Evolutionary conservation across 92 coral and sea anemone species (phyloP), one percentile per base, ranked within the genome.

Genomic region (Diadumene lineata): DNA sequence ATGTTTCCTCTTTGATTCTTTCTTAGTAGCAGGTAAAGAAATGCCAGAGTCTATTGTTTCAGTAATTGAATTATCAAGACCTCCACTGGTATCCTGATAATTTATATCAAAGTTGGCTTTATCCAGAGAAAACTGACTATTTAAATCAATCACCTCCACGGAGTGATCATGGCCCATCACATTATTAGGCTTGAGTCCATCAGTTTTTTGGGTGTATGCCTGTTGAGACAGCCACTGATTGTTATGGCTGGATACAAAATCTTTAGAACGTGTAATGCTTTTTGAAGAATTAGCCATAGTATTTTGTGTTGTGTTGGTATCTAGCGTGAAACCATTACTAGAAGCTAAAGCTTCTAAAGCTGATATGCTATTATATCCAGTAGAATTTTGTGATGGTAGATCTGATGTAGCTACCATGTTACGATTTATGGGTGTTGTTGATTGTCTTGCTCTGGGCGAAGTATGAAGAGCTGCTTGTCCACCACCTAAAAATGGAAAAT

Each of bases 301-400:
- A 51, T 70, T 79, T 63, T 82, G 88, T 11, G 86, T 55, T 15
- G 78, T 74, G 32, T 81, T 66, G 15, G 80, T 43, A 34, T 81
- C 70, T 55, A 86, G 30, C 18, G 79, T 79, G 32, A 79, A 82
- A 34, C 96, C 96, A 86, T 90, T 90, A 56, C 76, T 85, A 44
- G 96, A 66, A 38, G 82, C 82, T 18, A 86, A 76, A 43, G 90
- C 91, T 66, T 90, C 89, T 34, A 90, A 68, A 19, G 89, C 86
- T 77, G 75, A 73, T 11, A 82, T 29, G 66, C 90, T 89, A 64
- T 80, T 78, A 51, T 76, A 72, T 23, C 68, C 67, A 60, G 69
- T 18, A 31, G 72, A 46, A 43, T 66, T 38, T 66, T 65, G 64
- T 50, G 69, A 31, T 76, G 81, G 50, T 34, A 44, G 31, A 30